Evolutionary conservation across 2,797 vertebrate species (phyloP).

Genomic region (Streptopelia turtur): DNA sequence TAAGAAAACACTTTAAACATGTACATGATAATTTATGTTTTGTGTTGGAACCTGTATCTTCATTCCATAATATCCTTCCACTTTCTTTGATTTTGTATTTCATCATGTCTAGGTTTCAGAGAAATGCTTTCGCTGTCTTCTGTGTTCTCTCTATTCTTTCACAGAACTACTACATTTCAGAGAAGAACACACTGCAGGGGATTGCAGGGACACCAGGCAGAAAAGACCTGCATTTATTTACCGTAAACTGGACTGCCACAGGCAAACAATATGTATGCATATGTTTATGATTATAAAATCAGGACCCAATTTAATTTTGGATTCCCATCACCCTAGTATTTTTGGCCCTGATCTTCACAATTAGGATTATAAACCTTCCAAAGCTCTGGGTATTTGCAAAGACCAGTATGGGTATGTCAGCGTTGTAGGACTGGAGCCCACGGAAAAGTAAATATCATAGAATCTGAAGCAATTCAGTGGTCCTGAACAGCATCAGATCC

Average conservation of each 20-base stretch:
- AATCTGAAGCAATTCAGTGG: neutral
- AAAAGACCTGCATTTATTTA: neutral
- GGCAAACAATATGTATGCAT: neutral
- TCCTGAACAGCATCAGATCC: neutral
- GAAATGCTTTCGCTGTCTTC: fast-evolving
- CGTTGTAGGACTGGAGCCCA: neutral
- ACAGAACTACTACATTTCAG: neutral
- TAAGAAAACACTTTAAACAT: neutral
- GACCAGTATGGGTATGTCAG: neutral
- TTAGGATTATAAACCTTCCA: neutral
- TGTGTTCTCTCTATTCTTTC: neutral
- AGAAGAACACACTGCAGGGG: neutral
- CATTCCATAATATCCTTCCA: neutral
- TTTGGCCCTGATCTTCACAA: neutral
- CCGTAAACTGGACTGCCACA: neutral
- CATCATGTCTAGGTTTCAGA: neutral
- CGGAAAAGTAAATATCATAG: neutral
- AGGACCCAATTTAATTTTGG: neutral
- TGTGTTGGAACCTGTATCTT: neutral
- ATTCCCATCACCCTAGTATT: neutral
- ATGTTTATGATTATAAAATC: neutral
- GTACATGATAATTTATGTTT: neutral
- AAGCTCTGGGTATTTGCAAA: neutral
- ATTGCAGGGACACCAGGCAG: neutral
- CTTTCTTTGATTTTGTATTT: neutral